Evolutionary conservation across 2,113 vertebrate species (phyloP), one percentile per base, ranked within the genome.

Genomic region (Scartelaos histophorus): DNA sequence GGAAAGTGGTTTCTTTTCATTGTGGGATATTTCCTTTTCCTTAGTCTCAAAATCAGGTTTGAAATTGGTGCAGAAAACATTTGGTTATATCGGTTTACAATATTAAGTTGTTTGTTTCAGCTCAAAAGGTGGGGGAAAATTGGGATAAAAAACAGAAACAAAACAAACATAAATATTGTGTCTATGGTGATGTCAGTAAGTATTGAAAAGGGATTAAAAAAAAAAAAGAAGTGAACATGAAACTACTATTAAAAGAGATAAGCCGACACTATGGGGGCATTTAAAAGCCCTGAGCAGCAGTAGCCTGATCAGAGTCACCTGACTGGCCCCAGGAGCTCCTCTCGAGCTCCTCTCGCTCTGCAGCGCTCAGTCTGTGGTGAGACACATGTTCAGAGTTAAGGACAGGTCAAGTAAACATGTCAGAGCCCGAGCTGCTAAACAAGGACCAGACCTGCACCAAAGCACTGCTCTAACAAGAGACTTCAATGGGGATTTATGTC

Each of bases 341-440:
- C 60, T 72, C 46, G 13, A 22, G 46, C 70, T 73, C 73, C 60
- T 72, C 46, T 16, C 29, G 46, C 70, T 73, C 9, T 74, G 61
- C 72, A 66, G 62, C 66, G 73, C 73, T 34, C 68, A 10, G 38
- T 7, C 10, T 7, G 38, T 9, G 38, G 38, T 43, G 38, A 29
- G 75, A 82, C 80, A 90, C 76, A 83, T 88, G 85, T 76, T 82
- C 77, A 82, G 74, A 81, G 76, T 87, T 86, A 88, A 47, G 9
- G 72, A 69, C 45, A 73, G 72, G 81, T 80, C 74, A 80, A 72
- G 74, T 76, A 78, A 79, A 87, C 78, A 80, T 58, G 45, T 83
- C 73, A 70, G 25, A 49, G 58, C 21, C 54, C 25, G 38, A 77
- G 66, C 38, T 71, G 25, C 60, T 64, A 67, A 72, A 79, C 13